Base-by-base conservation (phyloP, 2,797 vertebrate genomes). In the Catamblyrhynchus diadema region DNA sequence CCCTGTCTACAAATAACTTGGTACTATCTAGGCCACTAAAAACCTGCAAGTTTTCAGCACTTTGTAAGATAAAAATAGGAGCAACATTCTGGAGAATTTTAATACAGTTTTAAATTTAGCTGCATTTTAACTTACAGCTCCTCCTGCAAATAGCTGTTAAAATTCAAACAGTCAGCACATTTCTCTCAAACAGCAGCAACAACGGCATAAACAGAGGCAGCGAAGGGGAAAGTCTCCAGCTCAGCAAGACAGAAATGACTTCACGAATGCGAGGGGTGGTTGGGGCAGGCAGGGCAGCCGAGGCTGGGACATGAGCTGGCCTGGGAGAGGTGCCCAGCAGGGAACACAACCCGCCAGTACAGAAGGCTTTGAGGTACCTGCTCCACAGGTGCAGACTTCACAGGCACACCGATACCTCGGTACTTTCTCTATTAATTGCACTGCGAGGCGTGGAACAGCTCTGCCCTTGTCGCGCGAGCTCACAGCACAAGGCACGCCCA, bases 151-250 rank as follows among this genome's bases (percentile, higher is more conserved):
- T 81, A 91, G 90, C 95, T 93, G 94, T 93, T 95, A 88, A 95
- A 96, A 97, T 45, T 56, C 96, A 95, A 80, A 21, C 93, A 91
- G 96, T 98, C 98, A 98, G 98, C 97, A 97, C 90, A 96, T 97
- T 97, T 97, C 56, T 80, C 74, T 56, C 77, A 80, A 96, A 84
- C 94, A 95, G 93, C 2, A 50, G 94, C 93, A 96, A 93, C 95
- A 94, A 93, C 56, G 92, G 97, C 83, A 83, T 61, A 78, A 90
- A 97, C 87, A 94, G 83, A 18, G 78, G 91, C 96, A 93, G 95
- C 35, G 89, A 94, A 97, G 88, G 66, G 88, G 95, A 95, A 97
- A 98, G 96, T n/a, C 28, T 96, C 94, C 90, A 95, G 87, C 97
- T 98, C 97, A 97, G 97, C 97, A 98, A 83, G 81, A 64, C 74